A percentile compares a stretch with the other conserved stretches of the same genome.
Evolutionary conservation across 2,888 invertebrate species (phyloP).

Genomic region (Ormia ochracea): DNA sequence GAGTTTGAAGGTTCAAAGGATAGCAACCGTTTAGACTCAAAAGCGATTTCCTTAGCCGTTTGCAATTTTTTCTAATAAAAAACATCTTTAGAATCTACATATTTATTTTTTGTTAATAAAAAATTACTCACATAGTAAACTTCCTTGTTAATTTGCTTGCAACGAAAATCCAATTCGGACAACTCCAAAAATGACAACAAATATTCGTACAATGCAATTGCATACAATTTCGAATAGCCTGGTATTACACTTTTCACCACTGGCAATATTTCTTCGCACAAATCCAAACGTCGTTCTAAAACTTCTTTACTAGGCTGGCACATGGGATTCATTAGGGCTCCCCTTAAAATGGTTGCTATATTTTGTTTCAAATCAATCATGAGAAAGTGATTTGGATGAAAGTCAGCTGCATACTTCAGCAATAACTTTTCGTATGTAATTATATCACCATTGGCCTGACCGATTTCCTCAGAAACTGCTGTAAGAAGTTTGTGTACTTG

Average conservation of each 20-base stretch:
- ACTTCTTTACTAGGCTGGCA: conserved; percentile 78
- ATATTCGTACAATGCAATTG: conserved; percentile 86
- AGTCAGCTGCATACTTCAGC: conserved; percentile 78
- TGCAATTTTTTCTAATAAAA: conserved; percentile 78
- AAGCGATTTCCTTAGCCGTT: conserved; percentile 80
- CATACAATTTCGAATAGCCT: conserved; percentile 77
- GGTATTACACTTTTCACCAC: conserved; percentile 84
- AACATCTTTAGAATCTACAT: neutral
- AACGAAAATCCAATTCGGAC: conserved; percentile 81
- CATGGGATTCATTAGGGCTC: conserved; percentile 77
- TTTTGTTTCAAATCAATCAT: conserved; percentile 84
- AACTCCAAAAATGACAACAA: conserved; percentile 82
- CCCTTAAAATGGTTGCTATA: conserved; percentile 80
- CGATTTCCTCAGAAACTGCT: conserved; percentile 76
- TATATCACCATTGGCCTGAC: conserved; percentile 73
- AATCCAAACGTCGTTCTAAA: conserved; percentile 81
- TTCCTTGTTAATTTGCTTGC: conserved; percentile 79
- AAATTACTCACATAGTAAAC: conserved; percentile 78
- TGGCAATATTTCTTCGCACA: conserved; percentile 82
- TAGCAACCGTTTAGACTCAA: conserved; percentile 80
- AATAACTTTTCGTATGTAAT: conserved; percentile 77
- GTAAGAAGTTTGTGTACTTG: conserved; percentile 78
- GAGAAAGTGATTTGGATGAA: conserved; percentile 83
- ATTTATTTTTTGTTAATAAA: neutral
- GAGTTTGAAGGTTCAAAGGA: conserved; percentile 84